Percentiles rank a stretch among this genome's conserved stretches.
These are phyloP conservation scores for Galago senegalensis DNA, from an alignment of 2,797 vertebrate species.

Conservation along the genomic window DNA sequence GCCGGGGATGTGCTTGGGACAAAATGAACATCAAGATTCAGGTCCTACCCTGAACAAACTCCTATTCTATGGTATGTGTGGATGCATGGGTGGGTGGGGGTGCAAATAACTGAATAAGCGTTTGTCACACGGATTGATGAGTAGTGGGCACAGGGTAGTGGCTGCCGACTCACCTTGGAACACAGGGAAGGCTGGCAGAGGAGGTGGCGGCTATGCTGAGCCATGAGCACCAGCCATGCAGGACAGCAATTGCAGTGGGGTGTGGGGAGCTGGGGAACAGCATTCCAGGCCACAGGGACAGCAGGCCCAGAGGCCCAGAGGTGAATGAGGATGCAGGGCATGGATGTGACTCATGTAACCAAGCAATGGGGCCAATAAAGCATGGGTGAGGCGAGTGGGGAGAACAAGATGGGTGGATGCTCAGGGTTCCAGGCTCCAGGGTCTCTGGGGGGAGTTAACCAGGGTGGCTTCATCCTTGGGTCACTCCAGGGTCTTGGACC, in stretches of 20 bases:
- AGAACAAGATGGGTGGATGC: background rate
- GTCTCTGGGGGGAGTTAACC: background rate
- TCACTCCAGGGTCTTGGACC: background rate
- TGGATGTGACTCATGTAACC: fast-evolving
- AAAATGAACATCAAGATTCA: background rate
- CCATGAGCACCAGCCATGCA: background rate
- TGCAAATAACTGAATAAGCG: background rate
- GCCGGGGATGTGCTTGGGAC: background rate
- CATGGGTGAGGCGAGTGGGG: fast-evolving
- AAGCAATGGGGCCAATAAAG: fast-evolving
- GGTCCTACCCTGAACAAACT: no score
- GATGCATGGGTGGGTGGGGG: background rate
- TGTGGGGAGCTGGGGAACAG: background rate
- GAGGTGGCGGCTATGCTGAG: background rate
- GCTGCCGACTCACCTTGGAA: no score
- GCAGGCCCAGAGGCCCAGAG: background rate
- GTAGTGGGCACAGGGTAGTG: no score
- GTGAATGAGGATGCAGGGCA: background rate
- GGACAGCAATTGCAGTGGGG: background rate
- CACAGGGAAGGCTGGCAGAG: background rate
- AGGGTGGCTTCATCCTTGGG: background rate
- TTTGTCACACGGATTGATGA: background rate
- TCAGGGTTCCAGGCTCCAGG: no score
- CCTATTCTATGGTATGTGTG: background rate
- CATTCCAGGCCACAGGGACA: background rate